Percentiles rank a stretch among this genome's conserved stretches.
phyloP scores from a whole-genome alignment of 2,797 vertebrate species.

The Schizothorax lantsangensis region DNA sequence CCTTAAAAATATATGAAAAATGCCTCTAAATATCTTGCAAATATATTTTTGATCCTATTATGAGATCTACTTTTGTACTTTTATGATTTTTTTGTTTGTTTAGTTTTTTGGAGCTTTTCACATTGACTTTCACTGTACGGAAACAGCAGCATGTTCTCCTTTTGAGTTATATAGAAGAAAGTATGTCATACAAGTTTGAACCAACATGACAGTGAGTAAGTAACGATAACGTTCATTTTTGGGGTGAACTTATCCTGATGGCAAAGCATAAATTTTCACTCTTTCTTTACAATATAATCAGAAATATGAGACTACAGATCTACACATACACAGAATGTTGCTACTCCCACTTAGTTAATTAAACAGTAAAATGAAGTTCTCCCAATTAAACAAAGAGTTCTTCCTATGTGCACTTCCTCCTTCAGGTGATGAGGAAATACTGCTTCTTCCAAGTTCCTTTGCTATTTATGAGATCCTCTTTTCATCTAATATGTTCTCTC shows the following conservation, averaged over 20 bases:
- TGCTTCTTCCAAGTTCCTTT: slow-evolving; percentile 4
- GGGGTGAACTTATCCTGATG: not conserved
- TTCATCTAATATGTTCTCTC: not conserved
- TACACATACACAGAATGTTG: not conserved
- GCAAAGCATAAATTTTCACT: not conserved
- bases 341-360: not conserved
- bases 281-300: not conserved
- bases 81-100: not conserved
- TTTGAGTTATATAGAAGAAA: not conserved
- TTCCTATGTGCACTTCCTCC: slow-evolving; percentile 21
- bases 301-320: not conserved
- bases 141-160: not conserved
- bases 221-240: not conserved
- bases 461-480: not conserved
- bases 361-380: not conserved
- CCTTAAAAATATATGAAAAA: not conserved
- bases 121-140: not conserved
- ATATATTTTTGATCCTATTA: not conserved
- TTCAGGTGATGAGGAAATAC: slow-evolving; percentile 27
- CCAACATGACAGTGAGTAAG: not conserved
- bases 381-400: not conserved
- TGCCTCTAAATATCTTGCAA: not conserved
- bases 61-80: not conserved
- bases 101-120: not conserved
- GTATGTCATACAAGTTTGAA: not conserved